Percentiles rank a stretch among this genome's conserved stretches.
Evolutionary conservation across 2,888 invertebrate species (phyloP).

Genomic region (Ischnus inquisitorius): DNA sequence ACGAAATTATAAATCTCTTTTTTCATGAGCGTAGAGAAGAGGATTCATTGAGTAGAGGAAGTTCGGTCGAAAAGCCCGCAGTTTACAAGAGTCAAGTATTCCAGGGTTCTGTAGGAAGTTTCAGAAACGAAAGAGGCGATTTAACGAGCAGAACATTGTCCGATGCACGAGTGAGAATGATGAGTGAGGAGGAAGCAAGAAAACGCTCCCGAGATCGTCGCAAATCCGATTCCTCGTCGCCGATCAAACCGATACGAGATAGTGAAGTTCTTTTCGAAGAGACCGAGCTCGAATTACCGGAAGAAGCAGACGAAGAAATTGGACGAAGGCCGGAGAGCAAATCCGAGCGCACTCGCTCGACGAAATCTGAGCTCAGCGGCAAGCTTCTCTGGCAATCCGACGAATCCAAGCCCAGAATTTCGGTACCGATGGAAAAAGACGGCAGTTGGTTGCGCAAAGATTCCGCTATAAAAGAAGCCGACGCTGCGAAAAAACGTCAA

Average conservation of each 20-base stretch:
- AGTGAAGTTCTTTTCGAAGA: conserved; percentile 27
- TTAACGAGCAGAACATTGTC: conserved; percentile 4
- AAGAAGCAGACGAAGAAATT: not conserved
- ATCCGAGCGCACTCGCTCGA: not conserved
- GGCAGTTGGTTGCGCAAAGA: conserved; percentile 23
- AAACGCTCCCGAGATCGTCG: conserved; percentile 20
- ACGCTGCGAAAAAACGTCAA: conserved; percentile 2
- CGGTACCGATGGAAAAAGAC: not conserved
- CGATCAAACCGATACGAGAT: conserved; percentile 51
- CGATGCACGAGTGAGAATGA: conserved; percentile 35
- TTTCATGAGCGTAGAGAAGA: conserved; percentile 50
- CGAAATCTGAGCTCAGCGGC: conserved; percentile 7
- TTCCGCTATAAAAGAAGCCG: conserved; percentile 12
- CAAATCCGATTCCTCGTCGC: not conserved
- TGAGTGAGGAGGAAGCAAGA: conserved; percentile 31
- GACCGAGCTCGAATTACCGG: not conserved
- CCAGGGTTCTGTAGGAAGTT: not conserved
- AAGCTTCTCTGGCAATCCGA: conserved; percentile 40
- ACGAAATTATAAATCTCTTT: not conserved
- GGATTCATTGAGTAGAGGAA: not conserved
- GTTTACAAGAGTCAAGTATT: not conserved
- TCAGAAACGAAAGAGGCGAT: not conserved
- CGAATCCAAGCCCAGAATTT: conserved; percentile 18
- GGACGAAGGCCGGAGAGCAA: not conserved
- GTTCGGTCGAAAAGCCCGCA: not conserved